A percentile compares a stretch with the other conserved stretches of the same genome.
Conservation (phyloP, 1,140 invertebrate species). For the Pachyrhynchus sulphureomaculatus region DNA sequence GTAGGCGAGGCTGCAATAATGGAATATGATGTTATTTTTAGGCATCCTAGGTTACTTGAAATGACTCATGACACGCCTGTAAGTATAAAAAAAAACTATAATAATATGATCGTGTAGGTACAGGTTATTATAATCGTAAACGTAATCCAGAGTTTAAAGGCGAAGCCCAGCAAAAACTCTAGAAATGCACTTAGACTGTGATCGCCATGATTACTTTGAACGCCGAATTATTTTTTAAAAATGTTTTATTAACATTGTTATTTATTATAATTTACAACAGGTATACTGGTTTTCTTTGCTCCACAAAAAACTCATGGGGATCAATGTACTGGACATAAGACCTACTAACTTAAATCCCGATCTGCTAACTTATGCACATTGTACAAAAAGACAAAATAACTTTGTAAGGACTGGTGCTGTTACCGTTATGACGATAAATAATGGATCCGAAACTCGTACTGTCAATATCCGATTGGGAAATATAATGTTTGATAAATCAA, state of each 20-base stretch:
- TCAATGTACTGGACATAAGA: conserved; percentile 45
- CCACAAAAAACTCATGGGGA: conserved; percentile 47
- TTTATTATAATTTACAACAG: conserved; percentile 33
- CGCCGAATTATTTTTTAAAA: too few species aligned
- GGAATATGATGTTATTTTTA: conserved; percentile 46
- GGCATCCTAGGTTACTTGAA: conserved; percentile 43
- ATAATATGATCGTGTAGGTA: neutral
- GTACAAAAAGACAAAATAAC: conserved; percentile 43
- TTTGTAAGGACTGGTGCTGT: conserved; percentile 43
- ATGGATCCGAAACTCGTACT: conserved; percentile 22
- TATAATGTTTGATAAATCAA: conserved; percentile 32
- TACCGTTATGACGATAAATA: conserved; percentile 44
- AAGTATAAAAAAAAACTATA: conserved; percentile 15
- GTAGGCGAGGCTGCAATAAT: conserved; percentile 41
- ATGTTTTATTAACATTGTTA: too few species aligned
- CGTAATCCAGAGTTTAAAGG: too few species aligned
- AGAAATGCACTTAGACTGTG: too few species aligned
- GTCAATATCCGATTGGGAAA: conserved; percentile 33
- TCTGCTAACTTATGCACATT: conserved; percentile 41
- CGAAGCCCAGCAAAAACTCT: too few species aligned
- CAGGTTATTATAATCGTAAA: too few species aligned
- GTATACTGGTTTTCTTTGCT: conserved; percentile 46
- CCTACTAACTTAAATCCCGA: conserved; percentile 5
- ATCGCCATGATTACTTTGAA: too few species aligned
- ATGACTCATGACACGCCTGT: conserved; percentile 44